phyloP scores from a whole-genome alignment of 2,797 vertebrate species.

The Valencia hispanica region DNA sequence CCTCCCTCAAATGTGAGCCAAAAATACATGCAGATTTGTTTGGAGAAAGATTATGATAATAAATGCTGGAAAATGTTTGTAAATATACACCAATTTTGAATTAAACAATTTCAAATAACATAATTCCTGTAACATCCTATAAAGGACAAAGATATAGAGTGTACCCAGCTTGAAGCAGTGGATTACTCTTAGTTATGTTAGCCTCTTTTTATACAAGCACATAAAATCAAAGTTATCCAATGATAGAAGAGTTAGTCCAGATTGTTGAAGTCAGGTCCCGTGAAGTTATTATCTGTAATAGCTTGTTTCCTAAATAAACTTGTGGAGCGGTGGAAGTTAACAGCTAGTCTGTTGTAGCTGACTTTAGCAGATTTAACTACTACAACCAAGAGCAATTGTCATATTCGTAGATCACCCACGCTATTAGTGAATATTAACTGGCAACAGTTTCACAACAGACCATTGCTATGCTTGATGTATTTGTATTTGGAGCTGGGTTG shows the following conservation, averaged over 20 bases:
- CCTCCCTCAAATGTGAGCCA: conserved; percentile 69
- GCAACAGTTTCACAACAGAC: background rate
- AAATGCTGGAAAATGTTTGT: conserved; percentile 62
- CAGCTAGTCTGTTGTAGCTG: background rate
- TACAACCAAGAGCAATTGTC: background rate
- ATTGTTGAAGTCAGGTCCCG: background rate
- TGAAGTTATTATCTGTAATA: background rate
- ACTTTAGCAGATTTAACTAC: background rate
- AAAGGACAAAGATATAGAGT: background rate
- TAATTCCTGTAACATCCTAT: background rate
- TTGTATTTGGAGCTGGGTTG: background rate
- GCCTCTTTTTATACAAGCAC: background rate
- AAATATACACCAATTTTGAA: conserved; percentile 69
- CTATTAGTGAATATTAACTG: background rate
- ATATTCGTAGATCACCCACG: background rate
- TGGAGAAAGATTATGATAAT: conserved; percentile 52
- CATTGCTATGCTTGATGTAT: background rate
- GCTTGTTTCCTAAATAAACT: background rate
- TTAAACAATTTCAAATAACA: conserved; percentile 57
- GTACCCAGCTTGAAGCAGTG: background rate
- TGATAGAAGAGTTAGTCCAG: background rate
- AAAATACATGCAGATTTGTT: conserved; percentile 58
- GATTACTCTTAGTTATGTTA: background rate
- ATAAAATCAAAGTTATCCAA: background rate
- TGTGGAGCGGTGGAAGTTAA: background rate